Evolutionary conservation across 1,140 invertebrate genomes (phyloP).

Genomic region (Cyphomyrmex costatus): DNA sequence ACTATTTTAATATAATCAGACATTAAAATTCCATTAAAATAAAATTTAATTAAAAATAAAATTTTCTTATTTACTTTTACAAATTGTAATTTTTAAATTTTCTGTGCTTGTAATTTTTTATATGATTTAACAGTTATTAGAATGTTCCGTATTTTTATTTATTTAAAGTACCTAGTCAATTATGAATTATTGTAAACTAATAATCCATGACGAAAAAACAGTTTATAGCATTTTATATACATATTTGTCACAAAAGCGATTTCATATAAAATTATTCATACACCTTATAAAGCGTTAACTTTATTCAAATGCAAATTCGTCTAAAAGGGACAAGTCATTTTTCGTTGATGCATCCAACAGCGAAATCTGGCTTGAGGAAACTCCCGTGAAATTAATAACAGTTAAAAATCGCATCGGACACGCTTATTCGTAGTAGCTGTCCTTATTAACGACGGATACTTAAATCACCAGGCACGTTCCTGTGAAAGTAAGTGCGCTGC

Average conservation of each 20-base stretch:
- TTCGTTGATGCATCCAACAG: background rate
- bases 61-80: background rate
- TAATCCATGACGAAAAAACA: background rate
- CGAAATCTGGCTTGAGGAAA: background rate
- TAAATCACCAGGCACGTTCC: conserved; percentile 45
- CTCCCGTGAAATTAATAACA: conserved; percentile 34
- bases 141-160: background rate
- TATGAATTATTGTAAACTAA: background rate
- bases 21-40: background rate
- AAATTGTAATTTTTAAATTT: conserved; percentile 13
- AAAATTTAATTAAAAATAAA: background rate
- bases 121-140: background rate
- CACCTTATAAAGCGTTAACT: background rate
- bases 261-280: background rate
- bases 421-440: background rate
- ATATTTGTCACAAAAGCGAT: background rate
- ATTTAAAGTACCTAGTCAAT: background rate
- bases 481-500: conserved; percentile 39
- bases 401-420: conserved; percentile 49
- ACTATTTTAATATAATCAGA: background rate
- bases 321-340: background rate
- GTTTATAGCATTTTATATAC: background rate
- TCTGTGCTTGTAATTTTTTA: background rate
- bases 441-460: conserved; percentile 56
- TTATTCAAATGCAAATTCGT: background rate